Base-by-base conservation (phyloP, 2,113 vertebrate species). In the Spilogale gracilis region DNA sequence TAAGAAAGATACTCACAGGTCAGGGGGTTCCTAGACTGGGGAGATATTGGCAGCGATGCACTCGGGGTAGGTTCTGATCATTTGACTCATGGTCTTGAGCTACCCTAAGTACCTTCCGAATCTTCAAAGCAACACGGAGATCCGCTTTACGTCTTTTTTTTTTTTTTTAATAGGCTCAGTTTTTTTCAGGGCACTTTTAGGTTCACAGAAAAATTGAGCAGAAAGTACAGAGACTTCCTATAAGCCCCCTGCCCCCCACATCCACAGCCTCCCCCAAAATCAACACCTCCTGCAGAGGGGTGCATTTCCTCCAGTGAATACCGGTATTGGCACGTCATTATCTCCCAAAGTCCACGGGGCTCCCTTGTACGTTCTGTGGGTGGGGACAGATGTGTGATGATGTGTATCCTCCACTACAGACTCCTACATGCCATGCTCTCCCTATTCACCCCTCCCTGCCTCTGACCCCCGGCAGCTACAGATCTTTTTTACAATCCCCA, bases 361-460 rank as follows among this genome's bases (percentile, higher is more conserved):
- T 63, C 63, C 3, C 21, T 48, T 69, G 6, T 6, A 1, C 27
- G 1, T 16, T 4, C 30, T 18, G 0, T 6, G 23, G 43, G 43
- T 21, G 18, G 48, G 80, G 71, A n/a, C 38, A 50, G 12, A 21
- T 5, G 38, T 17, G 0, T 20, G 7, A 50, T 18, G 74, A 38
- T 6, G 1, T 0, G 8, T 2, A 1, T 5, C 48, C 16, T 0
- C 25, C n/a, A 5, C 3, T 1, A 4, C 0, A 87, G 90, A 9
- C 13, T 4, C 14, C 0, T 0, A 43, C 27, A 9, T 23, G 9
- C 2, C 25, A 63, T 2, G 7, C 43, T 38, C 76, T 2, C 13
- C 73, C 6, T 2, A 1, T 1, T 3, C 32, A 0, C 13, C 82
- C 60, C n/a, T 14, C 32, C 9, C 20, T 4, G 5, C 13, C 30